phyloP scores from a whole-genome alignment of 2,888 invertebrate genomes.

The Troilus luridus region DNA sequence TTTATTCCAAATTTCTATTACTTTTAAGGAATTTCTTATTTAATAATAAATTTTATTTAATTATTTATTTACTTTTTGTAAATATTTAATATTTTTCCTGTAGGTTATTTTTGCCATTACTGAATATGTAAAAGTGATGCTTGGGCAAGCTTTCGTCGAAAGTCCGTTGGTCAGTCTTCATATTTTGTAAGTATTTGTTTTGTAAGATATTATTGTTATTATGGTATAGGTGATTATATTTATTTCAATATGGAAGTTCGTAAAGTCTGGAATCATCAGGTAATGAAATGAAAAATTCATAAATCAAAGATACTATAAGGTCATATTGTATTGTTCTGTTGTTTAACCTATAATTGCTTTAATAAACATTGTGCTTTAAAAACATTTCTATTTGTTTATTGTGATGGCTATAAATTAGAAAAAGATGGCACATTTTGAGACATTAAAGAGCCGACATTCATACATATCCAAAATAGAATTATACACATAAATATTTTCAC shows the following conservation, averaged over 20 bases:
- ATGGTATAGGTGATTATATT: neutral
- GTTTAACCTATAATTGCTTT: too few species aligned
- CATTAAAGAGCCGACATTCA: too few species aligned
- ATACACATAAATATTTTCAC: too few species aligned
- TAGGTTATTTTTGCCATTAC: conserved; percentile 83
- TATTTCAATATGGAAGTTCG: neutral
- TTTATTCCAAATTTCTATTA: neutral
- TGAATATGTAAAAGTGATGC: conserved; percentile 82
- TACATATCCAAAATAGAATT: too few species aligned
- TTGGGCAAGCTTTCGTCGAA: conserved; percentile 86
- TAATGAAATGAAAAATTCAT: too few species aligned
- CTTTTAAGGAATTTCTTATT: neutral
- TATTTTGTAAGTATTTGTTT: conserved; percentile 72
- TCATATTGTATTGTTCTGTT: too few species aligned
- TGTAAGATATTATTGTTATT: neutral
- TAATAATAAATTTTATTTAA: neutral
- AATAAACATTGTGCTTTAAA: too few species aligned
- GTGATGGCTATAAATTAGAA: too few species aligned
- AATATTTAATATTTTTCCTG: conserved; percentile 39
- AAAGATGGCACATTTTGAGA: too few species aligned
- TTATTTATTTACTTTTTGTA: neutral
- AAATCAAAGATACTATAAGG: too few species aligned
- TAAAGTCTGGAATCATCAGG: too few species aligned
- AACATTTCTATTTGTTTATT: too few species aligned
- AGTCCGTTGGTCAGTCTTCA: conserved; percentile 82